Evolutionary conservation across 37 sponge, comb jelly and placozoan genomes (phyloP).

Genomic region (Haliclona indistincta): DNA sequence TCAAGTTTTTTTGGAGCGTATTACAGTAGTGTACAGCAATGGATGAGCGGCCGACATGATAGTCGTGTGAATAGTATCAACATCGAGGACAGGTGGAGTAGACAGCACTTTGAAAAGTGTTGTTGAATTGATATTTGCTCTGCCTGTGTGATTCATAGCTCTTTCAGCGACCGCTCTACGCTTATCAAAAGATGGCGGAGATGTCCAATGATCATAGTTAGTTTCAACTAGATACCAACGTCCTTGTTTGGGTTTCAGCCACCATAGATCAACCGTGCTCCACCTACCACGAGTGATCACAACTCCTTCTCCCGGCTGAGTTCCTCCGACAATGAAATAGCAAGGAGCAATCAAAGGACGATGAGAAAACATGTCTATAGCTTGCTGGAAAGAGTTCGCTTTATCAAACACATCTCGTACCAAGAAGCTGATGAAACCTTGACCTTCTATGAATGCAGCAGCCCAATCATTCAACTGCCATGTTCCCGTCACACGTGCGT

Average conservation of each 20-base stretch:
- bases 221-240: conserved; percentile 91
- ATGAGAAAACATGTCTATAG: conserved; percentile 53
- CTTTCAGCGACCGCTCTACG: conserved; percentile 81
- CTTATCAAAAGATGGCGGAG: conserved; percentile 82
- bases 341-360: conserved; percentile 76
- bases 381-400: conserved; percentile 31
- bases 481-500: conserved; percentile 68
- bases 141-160: conserved; percentile 63
- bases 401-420: conserved; percentile 53
- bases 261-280: conserved; percentile 57
- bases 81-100: conserved; percentile 77
- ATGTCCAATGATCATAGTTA: conserved; percentile 90
- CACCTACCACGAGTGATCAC: conserved; percentile 81
- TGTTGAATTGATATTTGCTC: too few relatives aligned
- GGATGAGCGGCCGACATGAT: conserved; percentile 75
- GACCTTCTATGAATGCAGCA: conserved; percentile 18
- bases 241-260: conserved; percentile 40
- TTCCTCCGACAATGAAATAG: conserved; percentile 85
- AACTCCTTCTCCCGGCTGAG: conserved; percentile 66
- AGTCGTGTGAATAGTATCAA: conserved; percentile 75
- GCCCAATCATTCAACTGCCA: conserved; percentile 66
- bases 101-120: conserved; percentile 75
- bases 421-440: conserved; percentile 30
- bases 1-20: too few relatives aligned
- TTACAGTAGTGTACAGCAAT: conserved; percentile 49